phyloP scores from a whole-genome alignment of 1,140 invertebrate species.

The Dicyema japonicum region DNA sequence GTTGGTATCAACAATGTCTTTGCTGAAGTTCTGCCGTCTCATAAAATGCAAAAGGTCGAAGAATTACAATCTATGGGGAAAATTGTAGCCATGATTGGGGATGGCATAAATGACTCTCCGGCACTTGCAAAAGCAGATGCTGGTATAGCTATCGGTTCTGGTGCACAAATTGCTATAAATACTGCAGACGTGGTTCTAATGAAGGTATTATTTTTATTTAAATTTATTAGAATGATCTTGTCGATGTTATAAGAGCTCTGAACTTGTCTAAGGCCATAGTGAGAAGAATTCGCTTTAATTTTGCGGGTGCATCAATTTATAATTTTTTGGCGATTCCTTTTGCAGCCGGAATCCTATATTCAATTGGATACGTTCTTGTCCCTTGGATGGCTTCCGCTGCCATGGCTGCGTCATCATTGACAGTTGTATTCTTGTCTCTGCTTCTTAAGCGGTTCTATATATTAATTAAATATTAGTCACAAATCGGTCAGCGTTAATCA shows the following conservation, averaged over 20 bases:
- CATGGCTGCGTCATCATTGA: constrained; percentile 84
- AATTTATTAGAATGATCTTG: constrained; percentile 68
- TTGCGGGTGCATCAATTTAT: constrained; percentile 85
- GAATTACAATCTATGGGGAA: too few relatives aligned
- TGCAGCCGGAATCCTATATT: constrained; percentile 61
- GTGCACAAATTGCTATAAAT: constrained; percentile 94
- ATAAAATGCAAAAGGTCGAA: constrained; percentile 78
- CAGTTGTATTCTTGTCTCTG: constrained; percentile 69
- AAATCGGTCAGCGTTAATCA: too few relatives aligned
- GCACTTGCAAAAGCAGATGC: constrained; percentile 83
- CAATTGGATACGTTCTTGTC: constrained; percentile 39
- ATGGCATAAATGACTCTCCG: constrained; percentile 90
- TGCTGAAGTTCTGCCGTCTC: constrained; percentile 80
- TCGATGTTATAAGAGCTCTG: constrained; percentile 75
- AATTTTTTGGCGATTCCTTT: constrained; percentile 81
- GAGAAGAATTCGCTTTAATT: constrained; percentile 58
- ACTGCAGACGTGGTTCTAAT: constrained; percentile 88
- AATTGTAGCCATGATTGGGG: constrained; percentile 79
- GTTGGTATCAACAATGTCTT: constrained; percentile 68
- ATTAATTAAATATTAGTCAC: too few relatives aligned
- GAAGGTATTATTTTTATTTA: too few relatives aligned
- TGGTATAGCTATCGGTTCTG: constrained; percentile 85
- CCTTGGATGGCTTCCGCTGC: constrained; percentile 98
- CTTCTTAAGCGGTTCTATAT: too few relatives aligned
- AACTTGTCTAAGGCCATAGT: constrained; percentile 66